A percentile compares a stretch with the other conserved stretches of the same genome.
phyloP scores from a whole-genome alignment of 2,113 vertebrate genomes.

The Geococcyx californianus region DNA sequence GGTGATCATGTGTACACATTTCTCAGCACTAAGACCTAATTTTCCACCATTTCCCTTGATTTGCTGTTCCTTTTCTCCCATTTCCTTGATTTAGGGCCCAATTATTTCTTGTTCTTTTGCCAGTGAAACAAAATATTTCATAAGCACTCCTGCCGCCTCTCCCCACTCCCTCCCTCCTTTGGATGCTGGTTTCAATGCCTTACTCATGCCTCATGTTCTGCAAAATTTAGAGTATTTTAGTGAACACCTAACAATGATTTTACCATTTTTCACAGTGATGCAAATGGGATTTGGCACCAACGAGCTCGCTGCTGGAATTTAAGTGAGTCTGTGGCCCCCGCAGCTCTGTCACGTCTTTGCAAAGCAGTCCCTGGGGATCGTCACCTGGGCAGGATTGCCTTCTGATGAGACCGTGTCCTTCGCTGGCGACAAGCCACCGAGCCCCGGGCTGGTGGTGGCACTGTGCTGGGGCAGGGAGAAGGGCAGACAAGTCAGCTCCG shows the following conservation, averaged over 20 bases:
- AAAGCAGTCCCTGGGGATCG: background rate
- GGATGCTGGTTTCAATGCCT: slow-evolving; percentile 69
- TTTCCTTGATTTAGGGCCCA: slow-evolving; percentile 83
- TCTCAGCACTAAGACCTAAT: slow-evolving; percentile 80
- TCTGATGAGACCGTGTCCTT: background rate
- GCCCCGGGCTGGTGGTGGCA: background rate
- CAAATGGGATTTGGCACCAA: slow-evolving; percentile 54
- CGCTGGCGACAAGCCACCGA: background rate
- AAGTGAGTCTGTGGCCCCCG: background rate
- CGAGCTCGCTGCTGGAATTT: background rate
- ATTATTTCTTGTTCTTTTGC: slow-evolving; percentile 84
- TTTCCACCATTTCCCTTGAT: slow-evolving; percentile 81
- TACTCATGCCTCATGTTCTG: slow-evolving; percentile 65
- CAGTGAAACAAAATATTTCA: slow-evolving; percentile 83
- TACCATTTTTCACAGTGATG: slow-evolving; percentile 60
- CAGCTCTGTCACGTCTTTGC: background rate
- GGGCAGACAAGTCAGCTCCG: background rate
- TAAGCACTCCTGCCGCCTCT: slow-evolving; percentile 67
- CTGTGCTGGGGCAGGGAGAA: background rate
- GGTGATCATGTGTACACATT: slow-evolving; percentile 77
- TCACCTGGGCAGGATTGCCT: background rate
- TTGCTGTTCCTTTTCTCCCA: slow-evolving; percentile 78
- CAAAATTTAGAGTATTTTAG: slow-evolving; percentile 67
- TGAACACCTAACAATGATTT: slow-evolving; percentile 59
- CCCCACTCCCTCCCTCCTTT: slow-evolving; percentile 43